These are phyloP conservation scores for Butorides virescens DNA, from an alignment of 2,113 vertebrate genomes.

Conservation along the genomic window DNA sequence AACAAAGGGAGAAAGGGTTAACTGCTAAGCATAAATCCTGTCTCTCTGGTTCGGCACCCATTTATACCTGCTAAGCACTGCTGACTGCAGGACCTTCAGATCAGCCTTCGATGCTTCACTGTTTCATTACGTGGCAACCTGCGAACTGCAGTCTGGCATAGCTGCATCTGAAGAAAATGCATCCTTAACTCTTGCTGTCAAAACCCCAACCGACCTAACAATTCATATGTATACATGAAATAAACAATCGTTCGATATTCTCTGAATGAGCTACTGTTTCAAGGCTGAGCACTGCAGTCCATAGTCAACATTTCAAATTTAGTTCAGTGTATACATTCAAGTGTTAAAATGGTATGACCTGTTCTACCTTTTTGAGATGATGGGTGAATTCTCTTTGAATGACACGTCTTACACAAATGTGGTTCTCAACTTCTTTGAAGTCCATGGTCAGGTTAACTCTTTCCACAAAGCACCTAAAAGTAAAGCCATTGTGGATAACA, in stretches of 20 bases:
- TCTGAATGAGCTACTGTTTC: neutral
- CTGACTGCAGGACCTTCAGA: neutral
- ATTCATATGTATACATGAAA: neutral
- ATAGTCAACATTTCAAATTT: neutral
- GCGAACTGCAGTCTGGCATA: neutral
- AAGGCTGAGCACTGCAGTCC: neutral
- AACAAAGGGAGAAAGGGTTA: neutral
- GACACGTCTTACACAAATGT: neutral
- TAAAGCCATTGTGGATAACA: neutral
- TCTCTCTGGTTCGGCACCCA: neutral
- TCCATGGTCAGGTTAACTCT: neutral
- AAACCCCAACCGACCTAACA: neutral
- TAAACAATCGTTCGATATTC: neutral
- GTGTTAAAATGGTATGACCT: neutral
- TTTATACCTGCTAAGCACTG: neutral
- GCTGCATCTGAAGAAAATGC: neutral
- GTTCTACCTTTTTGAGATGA: neutral
- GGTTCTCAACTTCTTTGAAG: neutral
- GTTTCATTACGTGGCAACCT: neutral
- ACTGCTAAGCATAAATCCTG: neutral
- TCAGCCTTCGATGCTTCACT: neutral
- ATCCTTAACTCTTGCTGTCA: neutral
- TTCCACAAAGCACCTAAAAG: neutral
- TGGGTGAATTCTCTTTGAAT: neutral
- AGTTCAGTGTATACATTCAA: neutral